Evolutionary conservation across 92 coral and sea anemone species (phyloP).

Genomic region (Phenganax stokvisi): DNA sequence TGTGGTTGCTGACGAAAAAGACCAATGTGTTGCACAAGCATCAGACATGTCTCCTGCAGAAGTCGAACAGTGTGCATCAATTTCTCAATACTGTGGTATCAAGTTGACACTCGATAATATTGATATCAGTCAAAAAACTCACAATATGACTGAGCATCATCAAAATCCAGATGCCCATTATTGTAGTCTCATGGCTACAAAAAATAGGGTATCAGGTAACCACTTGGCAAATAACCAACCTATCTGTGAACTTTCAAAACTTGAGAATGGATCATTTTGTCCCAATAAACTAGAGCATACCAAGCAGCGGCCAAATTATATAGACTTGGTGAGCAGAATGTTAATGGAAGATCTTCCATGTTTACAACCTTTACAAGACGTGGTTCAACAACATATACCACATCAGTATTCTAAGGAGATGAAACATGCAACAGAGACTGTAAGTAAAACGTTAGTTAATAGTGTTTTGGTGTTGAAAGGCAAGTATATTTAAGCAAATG

Average conservation of each 20-base stretch:
- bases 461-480: too few relatives aligned
- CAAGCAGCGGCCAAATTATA: constrained; percentile 9
- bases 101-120: constrained; percentile 28
- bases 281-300: constrained; percentile 12
- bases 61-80: not conserved
- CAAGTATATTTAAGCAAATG: too few relatives aligned
- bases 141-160: constrained; percentile 55
- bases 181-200: constrained; percentile 58
- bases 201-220: constrained; percentile 60
- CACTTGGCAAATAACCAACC: constrained; percentile 43
- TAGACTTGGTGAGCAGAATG: constrained; percentile 6
- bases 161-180: constrained; percentile 60
- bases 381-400: constrained; percentile 28
- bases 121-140: constrained; percentile 36
- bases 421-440: constrained; percentile 6
- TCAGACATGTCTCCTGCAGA: constrained; percentile 2
- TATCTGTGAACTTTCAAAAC: constrained; percentile 38
- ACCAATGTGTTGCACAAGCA: not conserved
- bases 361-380: not conserved
- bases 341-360: constrained; percentile 14
- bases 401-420: constrained; percentile 28
- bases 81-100: constrained; percentile 23
- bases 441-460: not conserved
- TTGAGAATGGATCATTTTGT: constrained; percentile 23
- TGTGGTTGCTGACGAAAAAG: not conserved